Evolutionary conservation across 2,888 invertebrate genomes (phyloP), one percentile per base, ranked within the genome.

Genomic region (Aphidius colemani): DNA sequence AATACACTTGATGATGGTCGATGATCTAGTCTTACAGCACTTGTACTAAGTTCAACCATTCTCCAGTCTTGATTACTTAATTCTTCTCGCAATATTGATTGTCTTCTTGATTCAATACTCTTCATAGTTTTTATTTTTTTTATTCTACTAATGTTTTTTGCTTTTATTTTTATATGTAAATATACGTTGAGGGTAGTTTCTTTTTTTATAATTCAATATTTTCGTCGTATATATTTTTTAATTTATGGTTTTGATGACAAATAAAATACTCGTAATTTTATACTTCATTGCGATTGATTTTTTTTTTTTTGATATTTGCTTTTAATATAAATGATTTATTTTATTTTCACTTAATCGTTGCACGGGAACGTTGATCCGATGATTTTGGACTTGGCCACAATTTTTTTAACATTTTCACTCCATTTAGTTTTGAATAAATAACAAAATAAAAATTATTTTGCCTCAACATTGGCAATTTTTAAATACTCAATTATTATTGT

Each of bases 1-100:
- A 77, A 64, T 48, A 73, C 61, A 57, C 66, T 44, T 13, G 55
- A 48, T 7, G 48, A 18, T 51, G 69, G 63, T 60, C 63, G 67
- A 11, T 63, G 53, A 3, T 66, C 53, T 10, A 71, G 66, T n/a
- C 73, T 71, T 76, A 83, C 75, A 78, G 81, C 78, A 83, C 89
- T 88, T 76, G 88, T 88, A 76, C 89, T 87, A 88, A 90, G 69
- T 72, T 81, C 80, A 61, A 80, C 79, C 81, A 80, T 81, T 71
- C 73, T 80, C 76, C 76, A 71, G 63, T 55, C 55, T 44, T 44
- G 55, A 9, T 60, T 41, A 57, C 39, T 44, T 39, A 11, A 18
- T 53, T 49, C 43, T 46, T 30, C 10, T 53, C 55, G 61, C 62
- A 55, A 61, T 62, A 45, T 48, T 65, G 45, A 55, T 44, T 13